Base-by-base conservation (phyloP, 2,797 vertebrate species). In the Catamblyrhynchus diadema region DNA sequence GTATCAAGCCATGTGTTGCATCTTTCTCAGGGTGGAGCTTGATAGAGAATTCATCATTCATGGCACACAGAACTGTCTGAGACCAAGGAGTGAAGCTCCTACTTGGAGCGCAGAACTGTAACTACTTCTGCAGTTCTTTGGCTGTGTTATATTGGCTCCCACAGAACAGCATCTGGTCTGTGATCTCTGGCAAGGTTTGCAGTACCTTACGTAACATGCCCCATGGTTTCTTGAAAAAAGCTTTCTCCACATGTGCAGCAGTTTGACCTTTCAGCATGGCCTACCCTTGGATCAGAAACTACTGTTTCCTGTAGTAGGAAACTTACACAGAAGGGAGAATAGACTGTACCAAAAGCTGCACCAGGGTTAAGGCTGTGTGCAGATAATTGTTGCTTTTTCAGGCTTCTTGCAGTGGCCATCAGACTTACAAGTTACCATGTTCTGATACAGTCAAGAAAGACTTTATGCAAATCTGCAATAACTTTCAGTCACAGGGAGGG, bases 301-400 rank as follows among this genome's bases (percentile, higher is more conserved):
- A 45, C 41, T 19, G 17, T 69, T 61, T 56, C 39, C 21, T 81
- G 14, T 20, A 25, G 28, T 45, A 7, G 35, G 27, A 77, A 39
- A 18, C 45, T 47, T 35, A 2, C 0, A 1, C 2, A 3, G 35
- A 16, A 23, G 15, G 8, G n/a, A 17, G 10, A 33, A 44, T 0
- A 33, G 72, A 24, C 32, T 44, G 39, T 37, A 30, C 37, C 4
- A 12, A 35, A 71, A 51, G 16, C 33, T 54, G 47, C 10, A 5
- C 16, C 50, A 23, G 22, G 14, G 3, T 25, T 27, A 24, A 20
- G n/a, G 33, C 13, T n/a, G 19, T 4, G 3, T 19, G 16, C 12
- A 3, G 25, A 19, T 61, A 10, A 3, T 20, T 59, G 30, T 47
- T 82, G 10, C 32, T 59, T 35, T 35, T 73, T 70, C 17, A 35